Conservation (phyloP, 1,140 invertebrate species). For the Mactra quadrangularis region DNA sequence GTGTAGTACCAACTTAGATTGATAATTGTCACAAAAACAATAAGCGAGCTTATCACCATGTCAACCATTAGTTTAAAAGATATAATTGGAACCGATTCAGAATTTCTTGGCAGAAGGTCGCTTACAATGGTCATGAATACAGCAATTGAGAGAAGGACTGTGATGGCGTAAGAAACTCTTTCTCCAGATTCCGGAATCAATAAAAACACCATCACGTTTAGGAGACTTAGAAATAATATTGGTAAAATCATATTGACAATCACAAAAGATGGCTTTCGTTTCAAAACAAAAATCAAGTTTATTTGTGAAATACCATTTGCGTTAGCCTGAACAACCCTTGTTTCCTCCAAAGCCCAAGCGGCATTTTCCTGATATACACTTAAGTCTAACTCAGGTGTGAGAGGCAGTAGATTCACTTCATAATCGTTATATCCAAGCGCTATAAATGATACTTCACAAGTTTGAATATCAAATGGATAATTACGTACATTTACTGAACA, state of each 20-base stretch:
- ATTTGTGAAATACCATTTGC: neutral
- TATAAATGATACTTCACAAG: constrained; percentile 15
- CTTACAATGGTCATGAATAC: constrained; percentile 86
- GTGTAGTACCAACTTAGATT: constrained; percentile 4
- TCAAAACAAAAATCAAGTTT: neutral
- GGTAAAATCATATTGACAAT: constrained; percentile 86
- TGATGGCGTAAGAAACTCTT: constrained; percentile 86
- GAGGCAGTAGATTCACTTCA: constrained; percentile 4
- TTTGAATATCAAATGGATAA: constrained; percentile 43
- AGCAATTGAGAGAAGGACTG: constrained; percentile 85
- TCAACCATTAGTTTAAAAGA: constrained; percentile 15
- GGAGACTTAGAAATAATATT: constrained; percentile 85
- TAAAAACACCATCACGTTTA: constrained; percentile 86
- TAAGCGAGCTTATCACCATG: constrained; percentile 32
- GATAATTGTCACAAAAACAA: constrained; percentile 10
- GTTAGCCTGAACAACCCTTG: neutral
- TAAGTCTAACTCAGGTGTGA: neutral
- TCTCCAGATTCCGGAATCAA: constrained; percentile 86
- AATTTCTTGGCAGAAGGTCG: constrained; percentile 86
- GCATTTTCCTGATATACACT: constrained; percentile 29
- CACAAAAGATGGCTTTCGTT: constrained; percentile 76
- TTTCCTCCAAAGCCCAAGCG: neutral
- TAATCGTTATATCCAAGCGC: neutral
- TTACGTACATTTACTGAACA: constrained; percentile 27
- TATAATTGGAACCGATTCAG: constrained; percentile 80